Base-by-base conservation (phyloP, 2,797 vertebrate species). In the Enteromius mattozi region DNA sequence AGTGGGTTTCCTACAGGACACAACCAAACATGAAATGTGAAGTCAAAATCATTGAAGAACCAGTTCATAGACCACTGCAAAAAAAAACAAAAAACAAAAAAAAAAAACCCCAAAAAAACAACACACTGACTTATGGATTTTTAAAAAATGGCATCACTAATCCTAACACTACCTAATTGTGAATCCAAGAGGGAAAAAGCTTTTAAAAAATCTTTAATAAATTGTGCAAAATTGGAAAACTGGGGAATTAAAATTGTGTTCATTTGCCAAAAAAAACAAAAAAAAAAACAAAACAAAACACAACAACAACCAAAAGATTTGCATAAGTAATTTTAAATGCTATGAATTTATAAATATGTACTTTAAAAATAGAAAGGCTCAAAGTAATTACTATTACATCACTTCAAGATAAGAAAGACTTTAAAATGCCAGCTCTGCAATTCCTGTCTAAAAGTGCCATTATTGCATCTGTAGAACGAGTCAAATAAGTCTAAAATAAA, bases 1-100 rank as follows among this genome's bases (percentile, higher is more conserved):
- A 99, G 97, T 92, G 98, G 98, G 95, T 99, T 99, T 96, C 98
- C 98, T 99, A 91, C 0, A 80, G 17, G n/a, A 49, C 6, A 65
- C 14, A 27, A 59, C 5, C 12, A 61, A 37, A 85, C n/a, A 59
- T 72, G 19, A 45, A 37, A 33, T 21, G 21, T 51, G 40, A 42
- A 8, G 2, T 3, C 40, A 27, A 27, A 27, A 27, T 27, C 27
- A 27, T 27, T 27, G 27, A 1, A 9, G 40, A 42, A 6, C 21
- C n/a, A 63, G 27, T 21, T 51, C 47, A 33, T 33, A 5, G 17
- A 30, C 51, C 45, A 51, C 4, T 33, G 4, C 19, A 74, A 10
- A 74, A 74, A 21, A 27, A 27, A 27, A 27, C n/a, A n/a, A n/a
- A n/a, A n/a, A n/a, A n/a, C n/a, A 10, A 74, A 74, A 21, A 27